Conservation (phyloP, 2,797 vertebrate species). For the Epinephelus coioides region DNA sequence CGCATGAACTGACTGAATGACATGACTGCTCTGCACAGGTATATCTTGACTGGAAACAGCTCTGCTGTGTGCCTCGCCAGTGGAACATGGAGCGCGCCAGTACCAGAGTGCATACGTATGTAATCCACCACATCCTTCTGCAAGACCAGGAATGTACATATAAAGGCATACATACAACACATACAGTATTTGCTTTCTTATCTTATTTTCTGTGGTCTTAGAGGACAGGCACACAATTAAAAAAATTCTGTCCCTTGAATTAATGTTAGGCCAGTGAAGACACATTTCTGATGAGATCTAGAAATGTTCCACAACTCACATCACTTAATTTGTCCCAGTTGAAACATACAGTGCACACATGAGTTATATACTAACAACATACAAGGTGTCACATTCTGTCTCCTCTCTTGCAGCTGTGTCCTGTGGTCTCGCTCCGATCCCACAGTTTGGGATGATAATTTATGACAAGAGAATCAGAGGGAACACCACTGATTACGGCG, state of each 20-base stretch:
- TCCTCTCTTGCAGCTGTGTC: conserved; percentile 78
- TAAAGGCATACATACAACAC: background rate
- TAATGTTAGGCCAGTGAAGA: background rate
- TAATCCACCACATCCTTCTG: conserved; percentile 7
- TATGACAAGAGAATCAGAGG: conserved; percentile 59
- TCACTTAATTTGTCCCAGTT: background rate
- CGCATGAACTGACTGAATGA: conserved; percentile 1
- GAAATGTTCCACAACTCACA: background rate
- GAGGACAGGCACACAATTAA: background rate
- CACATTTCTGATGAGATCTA: background rate
- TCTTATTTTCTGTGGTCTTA: background rate
- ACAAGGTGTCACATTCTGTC: background rate
- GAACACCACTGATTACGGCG: conserved; percentile 74
- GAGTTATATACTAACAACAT: background rate
- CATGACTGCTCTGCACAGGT: conserved; percentile 76
- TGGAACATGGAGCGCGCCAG: conserved; percentile 85
- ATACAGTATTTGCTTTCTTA: background rate
- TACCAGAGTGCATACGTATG: conserved; percentile 88
- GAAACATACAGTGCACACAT: background rate
- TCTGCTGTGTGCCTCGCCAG: conserved; percentile 82
- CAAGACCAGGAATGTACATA: background rate
- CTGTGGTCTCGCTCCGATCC: conserved; percentile 84
- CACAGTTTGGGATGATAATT: conserved; percentile 81
- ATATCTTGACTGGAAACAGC: conserved; percentile 82
- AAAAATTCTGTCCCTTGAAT: background rate